phyloP scores from a whole-genome alignment of 2,113 vertebrate genomes.

The Rhynchopsitta pachyrhyncha region DNA sequence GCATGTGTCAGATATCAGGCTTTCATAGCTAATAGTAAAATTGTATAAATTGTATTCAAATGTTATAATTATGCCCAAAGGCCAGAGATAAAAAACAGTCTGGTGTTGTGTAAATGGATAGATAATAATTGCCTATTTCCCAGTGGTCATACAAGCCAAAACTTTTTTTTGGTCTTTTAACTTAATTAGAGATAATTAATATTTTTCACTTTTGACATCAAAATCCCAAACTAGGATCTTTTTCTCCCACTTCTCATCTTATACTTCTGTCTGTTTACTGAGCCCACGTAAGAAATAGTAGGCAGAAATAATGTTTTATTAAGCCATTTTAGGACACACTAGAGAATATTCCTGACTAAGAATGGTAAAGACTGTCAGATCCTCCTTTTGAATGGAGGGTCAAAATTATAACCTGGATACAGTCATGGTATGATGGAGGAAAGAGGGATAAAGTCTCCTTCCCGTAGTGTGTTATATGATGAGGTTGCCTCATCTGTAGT shows the following conservation, averaged over 20 bases:
- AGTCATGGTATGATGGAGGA: background rate
- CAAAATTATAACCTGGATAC: background rate
- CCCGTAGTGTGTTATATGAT: background rate
- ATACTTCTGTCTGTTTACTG: background rate
- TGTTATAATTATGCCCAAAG: conserved; percentile 12
- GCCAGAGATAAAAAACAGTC: background rate
- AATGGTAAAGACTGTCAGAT: background rate
- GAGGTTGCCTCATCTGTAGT: background rate
- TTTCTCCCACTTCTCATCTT: background rate
- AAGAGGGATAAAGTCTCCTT: background rate
- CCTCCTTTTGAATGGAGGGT: background rate
- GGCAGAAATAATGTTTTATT: conserved; percentile 39
- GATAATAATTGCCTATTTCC: background rate
- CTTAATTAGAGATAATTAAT: conserved; percentile 50
- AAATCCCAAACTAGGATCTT: conserved; percentile 8
- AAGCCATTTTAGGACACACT: conserved; percentile 4
- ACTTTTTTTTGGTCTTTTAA: background rate
- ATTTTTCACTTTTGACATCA: conserved; percentile 34
- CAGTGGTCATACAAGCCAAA: background rate
- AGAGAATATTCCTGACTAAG: background rate
- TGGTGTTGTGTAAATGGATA: background rate
- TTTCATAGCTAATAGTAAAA: background rate
- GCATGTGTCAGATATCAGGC: background rate
- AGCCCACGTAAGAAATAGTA: conserved; percentile 36
- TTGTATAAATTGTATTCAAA: background rate